Evolutionary conservation across 2,113 vertebrate species (phyloP), one percentile per base, ranked within the genome.

Genomic region (Paraplagusia blochii): DNA sequence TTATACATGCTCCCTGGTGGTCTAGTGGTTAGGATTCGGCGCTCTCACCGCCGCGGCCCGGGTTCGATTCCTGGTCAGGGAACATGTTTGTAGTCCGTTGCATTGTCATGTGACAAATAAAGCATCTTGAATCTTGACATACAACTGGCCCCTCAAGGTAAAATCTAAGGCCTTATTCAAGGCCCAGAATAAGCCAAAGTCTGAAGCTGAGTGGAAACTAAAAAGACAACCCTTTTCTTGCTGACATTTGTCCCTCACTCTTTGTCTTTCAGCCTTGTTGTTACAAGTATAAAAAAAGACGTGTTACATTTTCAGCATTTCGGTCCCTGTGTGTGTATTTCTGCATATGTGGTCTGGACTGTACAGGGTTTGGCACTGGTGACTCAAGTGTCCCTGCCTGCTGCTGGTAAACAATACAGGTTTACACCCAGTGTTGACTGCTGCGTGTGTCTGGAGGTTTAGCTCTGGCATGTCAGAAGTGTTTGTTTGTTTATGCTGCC

Each of bases 11-110:
- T 53, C 22, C 89, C 87, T 88, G 87, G 84, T 89, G 87, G 88
- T 90, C 86, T 88, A 88, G 88, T 89, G 88, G 89, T 86, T 90
- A 89, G 85, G 87, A 90, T 89, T 89, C 82, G 85, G 85, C 22
- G 84, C 70, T 73, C 85, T 88, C 89, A 88, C 90, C 58, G 63
- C 71, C 44, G 80, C 81, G 36, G 78, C 72, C 87, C 79, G 83
- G 38, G 87, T 87, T 88, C 90, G 84, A 71, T 84, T 90, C 72
- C 84, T 85, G 88, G 78, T 85, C 61, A 79, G 74, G 36, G 57
- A 90, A 82, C 85, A 11, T 6, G 6, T 29, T 29, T 29, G n/a
- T n/a, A n/a, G n/a, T n/a, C n/a, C n/a, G n/a, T n/a, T n/a, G n/a
- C n/a, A n/a, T n/a, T n/a, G n/a, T n/a, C n/a, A n/a, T n/a, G n/a